Percentiles rank a stretch among this genome's conserved stretches.
These are phyloP conservation scores for Heterochromis multidens DNA, from an alignment of 2,113 vertebrate genomes.

Conservation along the genomic window DNA sequence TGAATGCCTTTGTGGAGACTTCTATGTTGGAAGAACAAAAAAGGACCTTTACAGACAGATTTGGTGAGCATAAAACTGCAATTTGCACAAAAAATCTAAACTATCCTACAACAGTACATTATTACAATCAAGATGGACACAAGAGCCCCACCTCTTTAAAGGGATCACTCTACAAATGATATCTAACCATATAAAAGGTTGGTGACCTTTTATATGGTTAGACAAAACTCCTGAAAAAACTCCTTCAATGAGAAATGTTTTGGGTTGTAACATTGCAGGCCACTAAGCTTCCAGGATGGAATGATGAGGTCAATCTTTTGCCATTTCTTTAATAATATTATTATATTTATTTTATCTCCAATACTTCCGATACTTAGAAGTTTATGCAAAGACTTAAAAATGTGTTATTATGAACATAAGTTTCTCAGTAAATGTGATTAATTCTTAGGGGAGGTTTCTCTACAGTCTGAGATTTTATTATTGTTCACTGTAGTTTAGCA, in stretches of 20 bases:
- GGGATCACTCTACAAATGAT: not conserved
- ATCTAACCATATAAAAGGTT: not conserved
- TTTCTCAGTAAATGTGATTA: not conserved
- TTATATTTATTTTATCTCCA: not conserved
- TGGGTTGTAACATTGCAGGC: not conserved
- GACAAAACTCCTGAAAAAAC: not conserved
- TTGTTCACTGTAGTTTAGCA: not conserved
- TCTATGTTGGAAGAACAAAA: not conserved
- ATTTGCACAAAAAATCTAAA: not conserved
- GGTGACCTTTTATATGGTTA: too few species aligned
- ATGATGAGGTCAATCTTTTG: not conserved
- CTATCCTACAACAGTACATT: not conserved
- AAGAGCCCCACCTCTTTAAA: not conserved
- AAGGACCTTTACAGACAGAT: not conserved
- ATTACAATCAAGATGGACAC: not conserved
- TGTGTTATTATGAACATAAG: not conserved
- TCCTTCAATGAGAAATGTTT: not conserved
- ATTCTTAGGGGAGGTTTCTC: not conserved
- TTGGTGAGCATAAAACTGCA: not conserved
- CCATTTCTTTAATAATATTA: not conserved
- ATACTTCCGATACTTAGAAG: too few species aligned
- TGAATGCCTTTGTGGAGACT: not conserved
- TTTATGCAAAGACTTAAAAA: not conserved
- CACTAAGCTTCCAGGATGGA: not conserved
- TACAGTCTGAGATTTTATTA: not conserved